Evolutionary conservation across 1,140 invertebrate species (phyloP).

Genomic region (Euwallacea fornicatus): DNA sequence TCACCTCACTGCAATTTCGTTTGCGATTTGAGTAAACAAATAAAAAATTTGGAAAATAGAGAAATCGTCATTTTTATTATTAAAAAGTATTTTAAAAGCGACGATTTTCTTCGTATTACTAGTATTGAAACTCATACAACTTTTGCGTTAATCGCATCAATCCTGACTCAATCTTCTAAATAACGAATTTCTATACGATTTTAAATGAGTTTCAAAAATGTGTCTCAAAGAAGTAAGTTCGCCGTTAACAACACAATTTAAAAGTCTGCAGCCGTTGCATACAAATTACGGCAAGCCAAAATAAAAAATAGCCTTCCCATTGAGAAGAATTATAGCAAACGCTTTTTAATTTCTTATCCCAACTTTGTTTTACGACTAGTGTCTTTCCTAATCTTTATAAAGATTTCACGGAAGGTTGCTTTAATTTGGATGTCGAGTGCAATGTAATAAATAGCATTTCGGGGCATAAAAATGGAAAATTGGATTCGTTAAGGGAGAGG

Average conservation of each 20-base stretch:
- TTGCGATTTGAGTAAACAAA: too few relatives aligned
- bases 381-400: constrained; percentile 20
- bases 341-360: constrained; percentile 28
- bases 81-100: too few relatives aligned
- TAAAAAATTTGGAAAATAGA: too few relatives aligned
- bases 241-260: constrained; percentile 7
- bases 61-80: too few relatives aligned
- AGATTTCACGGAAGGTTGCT: constrained; percentile 22
- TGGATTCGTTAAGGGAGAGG: constrained; percentile 8
- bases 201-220: not conserved
- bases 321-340: constrained; percentile 25
- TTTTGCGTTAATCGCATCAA: too few relatives aligned
- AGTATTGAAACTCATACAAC: too few relatives aligned
- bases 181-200: not conserved
- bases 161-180: too few relatives aligned
- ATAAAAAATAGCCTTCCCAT: constrained; percentile 18
- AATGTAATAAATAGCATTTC: constrained; percentile 24
- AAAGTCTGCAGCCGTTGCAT: not conserved
- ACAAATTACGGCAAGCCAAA: constrained; percentile 2
- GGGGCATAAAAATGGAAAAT: constrained; percentile 12
- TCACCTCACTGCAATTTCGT: too few relatives aligned
- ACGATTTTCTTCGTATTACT: too few relatives aligned
- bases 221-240: not conserved
- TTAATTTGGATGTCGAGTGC: constrained; percentile 25
- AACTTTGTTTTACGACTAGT: constrained; percentile 22